Evolutionary conservation across 2,888 invertebrate species (phyloP).

Genomic region (Heteropelma amictum): DNA sequence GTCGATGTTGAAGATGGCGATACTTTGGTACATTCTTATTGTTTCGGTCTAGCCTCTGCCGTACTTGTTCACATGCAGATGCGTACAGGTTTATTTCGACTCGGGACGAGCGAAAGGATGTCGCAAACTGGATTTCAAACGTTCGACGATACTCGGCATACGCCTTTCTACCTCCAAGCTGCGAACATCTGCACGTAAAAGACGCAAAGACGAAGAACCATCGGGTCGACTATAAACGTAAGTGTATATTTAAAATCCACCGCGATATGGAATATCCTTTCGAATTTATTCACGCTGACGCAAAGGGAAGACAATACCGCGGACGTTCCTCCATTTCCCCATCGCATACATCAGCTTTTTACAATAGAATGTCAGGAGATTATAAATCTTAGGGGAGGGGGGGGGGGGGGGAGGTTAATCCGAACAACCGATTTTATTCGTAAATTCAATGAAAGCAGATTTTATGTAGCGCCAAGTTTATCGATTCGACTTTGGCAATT

Average conservation of each 20-base stretch:
- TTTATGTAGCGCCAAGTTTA: too few species aligned
- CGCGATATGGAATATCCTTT: not conserved
- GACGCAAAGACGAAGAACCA: not conserved
- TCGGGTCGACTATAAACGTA: too few species aligned
- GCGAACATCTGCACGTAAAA: not conserved
- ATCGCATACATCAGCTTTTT: not conserved
- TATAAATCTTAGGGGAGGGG: too few species aligned
- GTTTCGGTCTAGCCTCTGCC: not conserved
- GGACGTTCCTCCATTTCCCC: not conserved
- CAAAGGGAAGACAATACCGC: not conserved
- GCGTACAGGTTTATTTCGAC: not conserved
- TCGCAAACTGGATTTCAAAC: not conserved
- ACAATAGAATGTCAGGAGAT: not conserved
- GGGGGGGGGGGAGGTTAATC: too few species aligned
- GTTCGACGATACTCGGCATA: not conserved
- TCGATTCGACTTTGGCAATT: too few species aligned
- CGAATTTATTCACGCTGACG: not conserved
- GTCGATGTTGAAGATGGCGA: not conserved
- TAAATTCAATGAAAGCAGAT: too few species aligned
- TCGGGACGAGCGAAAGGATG: not conserved
- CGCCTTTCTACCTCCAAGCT: not conserved
- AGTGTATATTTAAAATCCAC: not conserved
- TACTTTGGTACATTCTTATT: conserved; percentile 10
- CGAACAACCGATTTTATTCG: too few species aligned
- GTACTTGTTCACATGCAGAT: not conserved